Conservation (phyloP, 2,888 invertebrate species). For the Amphipyra tragopoginis region DNA sequence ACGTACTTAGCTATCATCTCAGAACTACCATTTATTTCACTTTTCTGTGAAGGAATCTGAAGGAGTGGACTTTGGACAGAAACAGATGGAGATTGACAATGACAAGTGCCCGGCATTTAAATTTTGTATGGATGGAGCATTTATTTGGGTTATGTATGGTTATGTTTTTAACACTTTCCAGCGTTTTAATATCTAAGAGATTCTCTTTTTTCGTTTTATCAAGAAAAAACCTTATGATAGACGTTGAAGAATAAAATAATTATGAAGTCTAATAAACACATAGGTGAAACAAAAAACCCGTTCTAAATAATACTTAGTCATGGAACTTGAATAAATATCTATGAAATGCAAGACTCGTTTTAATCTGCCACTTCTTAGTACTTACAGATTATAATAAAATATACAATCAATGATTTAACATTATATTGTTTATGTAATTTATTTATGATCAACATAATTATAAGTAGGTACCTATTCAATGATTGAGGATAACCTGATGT, state of each 20-base stretch:
- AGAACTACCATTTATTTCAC: too few species aligned
- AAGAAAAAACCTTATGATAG: too few species aligned
- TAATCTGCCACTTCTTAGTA: conserved; percentile 30
- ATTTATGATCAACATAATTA: not conserved
- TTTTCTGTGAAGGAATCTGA: too few species aligned
- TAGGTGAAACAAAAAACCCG: conserved; percentile 12
- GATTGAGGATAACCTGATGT: not conserved
- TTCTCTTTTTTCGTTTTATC: not conserved
- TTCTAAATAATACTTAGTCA: conserved; percentile 11
- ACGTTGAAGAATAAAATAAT: conserved; percentile 4
- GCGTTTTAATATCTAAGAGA: not conserved
- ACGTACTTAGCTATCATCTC: too few species aligned
- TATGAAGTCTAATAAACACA: not conserved
- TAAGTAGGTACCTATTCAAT: not conserved
- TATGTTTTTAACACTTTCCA: too few species aligned
- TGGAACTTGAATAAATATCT: conserved; percentile 2
- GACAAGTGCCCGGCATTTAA: too few species aligned
- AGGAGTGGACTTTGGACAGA: too few species aligned
- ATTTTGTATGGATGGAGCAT: too few species aligned
- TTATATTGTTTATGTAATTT: conserved; percentile 21
- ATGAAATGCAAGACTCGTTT: conserved; percentile 35
- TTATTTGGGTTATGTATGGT: too few species aligned
- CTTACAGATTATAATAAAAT: not conserved
- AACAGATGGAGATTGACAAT: too few species aligned
- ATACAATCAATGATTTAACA: conserved; percentile 26